These are phyloP conservation scores for Otis tarda DNA, from an alignment of 2,113 vertebrate genomes.

Conservation along the genomic window DNA sequence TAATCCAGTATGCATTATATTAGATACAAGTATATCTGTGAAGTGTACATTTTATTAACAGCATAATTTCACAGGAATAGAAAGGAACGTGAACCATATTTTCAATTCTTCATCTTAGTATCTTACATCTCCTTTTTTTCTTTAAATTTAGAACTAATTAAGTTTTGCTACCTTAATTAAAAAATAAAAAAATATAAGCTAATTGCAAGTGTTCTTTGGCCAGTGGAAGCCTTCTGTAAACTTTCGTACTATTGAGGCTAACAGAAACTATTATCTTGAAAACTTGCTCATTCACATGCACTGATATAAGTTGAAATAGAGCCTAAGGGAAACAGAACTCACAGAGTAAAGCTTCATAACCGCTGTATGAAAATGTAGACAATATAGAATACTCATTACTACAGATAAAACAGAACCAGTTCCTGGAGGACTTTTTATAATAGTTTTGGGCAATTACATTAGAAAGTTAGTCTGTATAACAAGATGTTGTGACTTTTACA, in stretches of 20 bases:
- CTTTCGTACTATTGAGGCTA: background rate
- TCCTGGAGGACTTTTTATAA: constrained; percentile 21
- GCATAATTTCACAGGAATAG: background rate
- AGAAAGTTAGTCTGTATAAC: constrained; percentile 9
- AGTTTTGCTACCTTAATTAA: background rate
- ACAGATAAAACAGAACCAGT: constrained; percentile 3
- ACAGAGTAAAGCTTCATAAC: background rate
- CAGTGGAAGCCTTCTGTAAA: background rate
- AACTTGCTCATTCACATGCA: background rate
- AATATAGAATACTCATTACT: constrained; percentile 17
- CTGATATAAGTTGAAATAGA: background rate
- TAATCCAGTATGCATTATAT: background rate
- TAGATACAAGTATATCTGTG: background rate
- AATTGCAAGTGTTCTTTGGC: background rate
- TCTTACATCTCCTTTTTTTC: background rate
- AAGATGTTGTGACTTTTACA: constrained; percentile 28
- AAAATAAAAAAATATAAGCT: background rate
- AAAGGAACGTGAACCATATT: background rate
- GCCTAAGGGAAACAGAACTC: background rate
- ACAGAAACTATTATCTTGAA: background rate
- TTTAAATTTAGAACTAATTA: background rate
- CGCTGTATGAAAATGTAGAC: background rate
- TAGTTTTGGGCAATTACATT: background rate
- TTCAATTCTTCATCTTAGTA: background rate
- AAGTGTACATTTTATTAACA: background rate